phyloP scores from a whole-genome alignment of 1,140 invertebrate genomes.

The Anastrepha ludens region DNA sequence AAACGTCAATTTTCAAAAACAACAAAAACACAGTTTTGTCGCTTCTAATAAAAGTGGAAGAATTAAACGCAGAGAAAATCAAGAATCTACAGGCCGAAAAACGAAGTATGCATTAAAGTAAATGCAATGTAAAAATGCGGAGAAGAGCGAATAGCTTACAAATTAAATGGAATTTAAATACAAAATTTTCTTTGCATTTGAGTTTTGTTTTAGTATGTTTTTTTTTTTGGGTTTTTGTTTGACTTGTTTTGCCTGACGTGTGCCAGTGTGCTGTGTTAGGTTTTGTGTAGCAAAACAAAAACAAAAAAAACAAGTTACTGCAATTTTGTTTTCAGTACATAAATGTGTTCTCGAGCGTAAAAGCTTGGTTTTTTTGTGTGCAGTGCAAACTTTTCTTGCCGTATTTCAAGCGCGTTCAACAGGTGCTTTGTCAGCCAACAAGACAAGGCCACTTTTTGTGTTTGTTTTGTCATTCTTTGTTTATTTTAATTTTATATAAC shows the following conservation, averaged over 20 bases:
- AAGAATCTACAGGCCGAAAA: not conserved
- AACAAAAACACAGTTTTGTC: not conserved
- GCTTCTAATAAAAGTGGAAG: not conserved
- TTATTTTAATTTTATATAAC: not conserved
- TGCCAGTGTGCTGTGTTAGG: not conserved
- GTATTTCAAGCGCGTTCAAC: conserved; percentile 45
- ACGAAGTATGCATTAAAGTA: not conserved
- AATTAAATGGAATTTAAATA: conserved; percentile 32
- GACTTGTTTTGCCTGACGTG: not conserved
- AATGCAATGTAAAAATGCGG: not conserved
- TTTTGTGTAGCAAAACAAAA: not conserved
- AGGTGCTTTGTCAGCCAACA: conserved; percentile 45
- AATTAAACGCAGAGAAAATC: not conserved
- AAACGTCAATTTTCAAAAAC: not conserved
- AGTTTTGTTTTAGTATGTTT: not conserved
- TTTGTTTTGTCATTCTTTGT: not conserved
- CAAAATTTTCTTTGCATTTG: conserved; percentile 1
- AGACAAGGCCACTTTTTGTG: conserved; percentile 34
- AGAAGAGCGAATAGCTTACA: not conserved
- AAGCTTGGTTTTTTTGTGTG: not conserved
- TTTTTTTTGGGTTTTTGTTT: not conserved
- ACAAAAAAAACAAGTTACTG: not conserved
- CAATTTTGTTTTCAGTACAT: not conserved
- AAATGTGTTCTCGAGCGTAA: not conserved
- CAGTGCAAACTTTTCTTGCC: conserved; percentile 41